Evolutionary conservation across 1,140 invertebrate species (phyloP).

Genomic region (Parapsyche elsis): DNA sequence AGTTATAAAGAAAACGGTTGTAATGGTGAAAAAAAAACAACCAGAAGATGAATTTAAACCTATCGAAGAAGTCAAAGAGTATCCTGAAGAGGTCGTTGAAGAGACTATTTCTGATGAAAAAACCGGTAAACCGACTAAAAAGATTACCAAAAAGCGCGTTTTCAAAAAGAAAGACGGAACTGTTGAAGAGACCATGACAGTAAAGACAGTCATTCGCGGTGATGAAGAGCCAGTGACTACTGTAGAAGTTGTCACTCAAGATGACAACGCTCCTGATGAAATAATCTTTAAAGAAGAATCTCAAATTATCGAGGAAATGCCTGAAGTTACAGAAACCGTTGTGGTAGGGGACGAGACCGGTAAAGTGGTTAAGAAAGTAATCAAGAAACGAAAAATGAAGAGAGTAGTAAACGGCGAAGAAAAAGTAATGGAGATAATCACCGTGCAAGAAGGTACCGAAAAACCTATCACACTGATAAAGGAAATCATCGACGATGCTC

Average conservation of each 20-base stretch:
- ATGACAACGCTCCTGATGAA: background rate
- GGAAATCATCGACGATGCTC: too few species aligned
- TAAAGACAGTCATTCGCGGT: conserved; percentile 56
- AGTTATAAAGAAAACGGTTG: background rate
- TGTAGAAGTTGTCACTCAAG: conserved; percentile 53
- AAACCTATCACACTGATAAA: conserved; percentile 48
- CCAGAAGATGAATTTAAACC: conserved; percentile 36
- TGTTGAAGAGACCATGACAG: conserved; percentile 49
- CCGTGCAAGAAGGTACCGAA: conserved; percentile 55
- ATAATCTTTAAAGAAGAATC: background rate
- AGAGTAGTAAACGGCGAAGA: conserved; percentile 56
- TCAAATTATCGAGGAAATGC: conserved; percentile 44
- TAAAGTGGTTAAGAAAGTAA: conserved; percentile 52
- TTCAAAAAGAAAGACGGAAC: conserved; percentile 50
- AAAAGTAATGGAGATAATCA: conserved; percentile 62
- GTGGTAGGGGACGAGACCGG: conserved; percentile 35
- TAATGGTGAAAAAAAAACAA: conserved; percentile 41
- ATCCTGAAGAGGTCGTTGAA: conserved; percentile 38
- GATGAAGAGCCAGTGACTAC: conserved; percentile 59
- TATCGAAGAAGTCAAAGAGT: conserved; percentile 60
- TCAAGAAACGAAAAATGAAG: conserved; percentile 57
- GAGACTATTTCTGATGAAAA: conserved; percentile 54
- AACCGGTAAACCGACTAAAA: conserved; percentile 42
- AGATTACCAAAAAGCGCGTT: conserved; percentile 56
- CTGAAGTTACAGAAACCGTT: conserved; percentile 36